Conservation (phyloP, 2,888 invertebrate species). For the Oxyteleia sp. region DNA sequence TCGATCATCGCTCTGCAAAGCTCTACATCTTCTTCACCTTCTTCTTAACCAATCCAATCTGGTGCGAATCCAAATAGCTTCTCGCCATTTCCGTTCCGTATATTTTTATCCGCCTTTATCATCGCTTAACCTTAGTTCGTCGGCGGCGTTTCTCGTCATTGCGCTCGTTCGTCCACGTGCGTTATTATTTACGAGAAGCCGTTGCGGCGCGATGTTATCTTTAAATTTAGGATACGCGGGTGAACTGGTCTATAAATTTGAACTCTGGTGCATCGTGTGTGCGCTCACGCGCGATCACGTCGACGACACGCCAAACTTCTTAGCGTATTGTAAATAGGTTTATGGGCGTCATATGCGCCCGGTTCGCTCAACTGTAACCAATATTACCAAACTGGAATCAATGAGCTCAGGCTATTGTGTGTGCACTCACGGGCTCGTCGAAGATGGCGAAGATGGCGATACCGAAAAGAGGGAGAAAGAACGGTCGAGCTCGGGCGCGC, state of each 20-base stretch:
- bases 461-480: conserved; percentile 6
- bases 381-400: conserved; percentile 65
- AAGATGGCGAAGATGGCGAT: conserved; percentile 45
- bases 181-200: conserved; percentile 63
- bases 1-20: too few species aligned
- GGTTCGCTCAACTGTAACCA: conserved; percentile 60
- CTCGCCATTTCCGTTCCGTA: conserved; percentile 23
- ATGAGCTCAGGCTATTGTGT: conserved; percentile 51
- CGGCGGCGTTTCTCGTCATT: conserved; percentile 22
- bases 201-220: conserved; percentile 40
- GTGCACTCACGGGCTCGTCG: conserved; percentile 1
- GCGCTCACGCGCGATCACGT: conserved; percentile 7
- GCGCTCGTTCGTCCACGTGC: conserved; percentile 34
- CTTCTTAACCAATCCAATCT: too few species aligned
- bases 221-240: conserved; percentile 54
- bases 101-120: conserved; percentile 47
- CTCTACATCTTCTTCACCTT: too few species aligned
- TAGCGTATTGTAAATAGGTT: conserved; percentile 69
- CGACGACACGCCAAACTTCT: conserved; percentile 46
- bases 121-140: conserved; percentile 25
- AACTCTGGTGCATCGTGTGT: conserved; percentile 7
- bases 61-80: background rate
- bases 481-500: background rate
- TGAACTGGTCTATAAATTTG: conserved; percentile 52
- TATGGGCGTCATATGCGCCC: conserved; percentile 65